phyloP scores from a whole-genome alignment of 2,113 vertebrate species.

The Nansenia antarctica region DNA sequence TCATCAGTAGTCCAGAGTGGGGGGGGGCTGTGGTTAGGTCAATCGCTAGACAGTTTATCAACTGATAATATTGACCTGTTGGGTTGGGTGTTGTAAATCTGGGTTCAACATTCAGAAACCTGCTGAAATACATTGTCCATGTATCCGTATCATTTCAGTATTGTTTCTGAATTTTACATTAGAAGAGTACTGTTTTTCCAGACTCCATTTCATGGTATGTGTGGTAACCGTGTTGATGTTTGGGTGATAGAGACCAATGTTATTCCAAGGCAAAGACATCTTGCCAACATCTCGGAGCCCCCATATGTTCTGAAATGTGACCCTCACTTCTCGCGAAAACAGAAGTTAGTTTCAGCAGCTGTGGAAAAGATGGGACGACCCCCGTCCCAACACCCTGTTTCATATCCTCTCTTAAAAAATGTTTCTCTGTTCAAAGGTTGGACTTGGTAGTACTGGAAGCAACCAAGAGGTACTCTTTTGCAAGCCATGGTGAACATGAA shows the following conservation, averaged over 20 bases:
- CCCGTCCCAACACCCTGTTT: constrained; percentile 10
- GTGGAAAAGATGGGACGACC: constrained; percentile 2
- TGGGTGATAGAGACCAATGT: constrained; percentile 1
- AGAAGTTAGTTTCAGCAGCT: neutral
- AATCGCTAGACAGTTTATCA: too few species aligned
- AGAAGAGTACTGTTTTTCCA: neutral
- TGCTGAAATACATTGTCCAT: neutral
- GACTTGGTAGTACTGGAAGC: constrained; percentile 1
- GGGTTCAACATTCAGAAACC: too few species aligned
- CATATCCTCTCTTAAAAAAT: constrained; percentile 20
- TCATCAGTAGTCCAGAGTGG: too few species aligned
- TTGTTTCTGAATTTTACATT: neutral
- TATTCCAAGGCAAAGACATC: neutral
- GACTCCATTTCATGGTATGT: neutral
- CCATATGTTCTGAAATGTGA: constrained; percentile 8
- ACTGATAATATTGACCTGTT: neutral
- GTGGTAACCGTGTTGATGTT: neutral
- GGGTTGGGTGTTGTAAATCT: too few species aligned
- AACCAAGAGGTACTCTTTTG: too few species aligned
- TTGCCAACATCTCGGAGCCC: neutral
- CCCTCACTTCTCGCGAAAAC: neutral
- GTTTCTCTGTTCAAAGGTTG: constrained; percentile 15
- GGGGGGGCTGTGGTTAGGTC: too few species aligned
- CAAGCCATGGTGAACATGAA: neutral
- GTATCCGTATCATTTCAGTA: neutral